Conservation (phyloP, 2,888 invertebrate genomes). For the Cephonodes hylas region DNA sequence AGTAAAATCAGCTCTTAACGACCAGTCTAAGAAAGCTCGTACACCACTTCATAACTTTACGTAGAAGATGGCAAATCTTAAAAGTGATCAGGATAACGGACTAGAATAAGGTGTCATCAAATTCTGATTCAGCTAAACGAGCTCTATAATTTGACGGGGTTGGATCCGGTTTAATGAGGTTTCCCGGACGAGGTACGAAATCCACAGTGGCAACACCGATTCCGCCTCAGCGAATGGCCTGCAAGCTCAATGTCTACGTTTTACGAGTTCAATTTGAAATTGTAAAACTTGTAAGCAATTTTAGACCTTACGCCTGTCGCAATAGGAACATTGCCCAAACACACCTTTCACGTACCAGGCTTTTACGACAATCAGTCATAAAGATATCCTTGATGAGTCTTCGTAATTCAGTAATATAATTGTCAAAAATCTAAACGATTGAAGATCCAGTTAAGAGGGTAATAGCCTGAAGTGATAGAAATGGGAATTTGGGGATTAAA, state of each 20-base stretch:
- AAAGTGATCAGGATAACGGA: too few species aligned
- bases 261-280: not conserved
- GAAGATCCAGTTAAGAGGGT: not conserved
- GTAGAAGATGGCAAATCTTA: too few species aligned
- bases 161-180: not conserved
- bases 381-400: not conserved
- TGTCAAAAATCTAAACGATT: not conserved
- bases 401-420: not conserved
- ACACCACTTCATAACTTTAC: too few species aligned
- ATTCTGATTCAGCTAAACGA: too few species aligned
- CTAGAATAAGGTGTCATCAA: too few species aligned
- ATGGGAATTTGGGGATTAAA: not conserved
- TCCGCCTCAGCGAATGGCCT: not conserved
- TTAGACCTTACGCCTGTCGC: not conserved
- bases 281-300: not conserved
- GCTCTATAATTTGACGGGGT: not conserved
- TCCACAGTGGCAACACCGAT: not conserved
- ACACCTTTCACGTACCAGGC: not conserved
- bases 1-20: too few species aligned
- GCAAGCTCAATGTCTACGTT: not conserved
- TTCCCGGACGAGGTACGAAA: not conserved
- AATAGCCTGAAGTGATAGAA: not conserved
- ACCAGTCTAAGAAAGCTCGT: too few species aligned
- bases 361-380: slow-evolving; percentile 1
- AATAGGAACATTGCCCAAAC: not conserved